phyloP scores from a whole-genome alignment of 2,888 invertebrate genomes.

The Oscheius sp. region DNA sequence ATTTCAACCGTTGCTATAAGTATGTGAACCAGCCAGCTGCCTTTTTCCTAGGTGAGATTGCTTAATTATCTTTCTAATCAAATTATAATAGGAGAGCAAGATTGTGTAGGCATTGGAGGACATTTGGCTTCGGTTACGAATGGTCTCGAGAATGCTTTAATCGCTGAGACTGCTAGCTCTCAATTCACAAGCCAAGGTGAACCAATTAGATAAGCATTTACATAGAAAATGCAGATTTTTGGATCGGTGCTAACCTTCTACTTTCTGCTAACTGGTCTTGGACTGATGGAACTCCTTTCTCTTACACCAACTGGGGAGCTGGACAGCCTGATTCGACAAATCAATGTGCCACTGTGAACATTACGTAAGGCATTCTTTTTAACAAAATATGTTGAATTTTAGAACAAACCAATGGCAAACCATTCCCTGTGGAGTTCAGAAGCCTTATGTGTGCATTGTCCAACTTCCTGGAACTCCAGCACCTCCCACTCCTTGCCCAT shows the following conservation, averaged over 20 bases:
- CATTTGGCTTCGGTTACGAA: slow-evolving; percentile 25
- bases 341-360: slow-evolving; percentile 16
- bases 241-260: slow-evolving; percentile 27
- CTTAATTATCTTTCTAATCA: no score
- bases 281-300: slow-evolving; percentile 19
- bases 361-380: neutral
- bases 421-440: neutral
- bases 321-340: slow-evolving; percentile 1
- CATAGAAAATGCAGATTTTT: slow-evolving; percentile 9
- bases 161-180: slow-evolving; percentile 11
- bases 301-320: slow-evolving; percentile 20
- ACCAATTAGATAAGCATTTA: no score
- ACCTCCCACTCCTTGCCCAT: slow-evolving; percentile 18
- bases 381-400: neutral
- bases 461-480: slow-evolving; percentile 1
- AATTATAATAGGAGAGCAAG: slow-evolving; percentile 17
- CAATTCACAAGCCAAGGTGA: no score
- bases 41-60: no score
- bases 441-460: slow-evolving; percentile 18
- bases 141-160: slow-evolving; percentile 28
- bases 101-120: slow-evolving; percentile 19
- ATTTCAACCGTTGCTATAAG: slow-evolving; percentile 12
- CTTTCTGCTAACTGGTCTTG: slow-evolving; percentile 15
- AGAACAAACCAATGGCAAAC: neutral
- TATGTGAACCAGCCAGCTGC: no score